A percentile compares a stretch with the other conserved stretches of the same genome.
These are phyloP conservation scores for Nudaria mundana DNA, from an alignment of 2,888 invertebrate genomes.

Conservation along the genomic window DNA sequence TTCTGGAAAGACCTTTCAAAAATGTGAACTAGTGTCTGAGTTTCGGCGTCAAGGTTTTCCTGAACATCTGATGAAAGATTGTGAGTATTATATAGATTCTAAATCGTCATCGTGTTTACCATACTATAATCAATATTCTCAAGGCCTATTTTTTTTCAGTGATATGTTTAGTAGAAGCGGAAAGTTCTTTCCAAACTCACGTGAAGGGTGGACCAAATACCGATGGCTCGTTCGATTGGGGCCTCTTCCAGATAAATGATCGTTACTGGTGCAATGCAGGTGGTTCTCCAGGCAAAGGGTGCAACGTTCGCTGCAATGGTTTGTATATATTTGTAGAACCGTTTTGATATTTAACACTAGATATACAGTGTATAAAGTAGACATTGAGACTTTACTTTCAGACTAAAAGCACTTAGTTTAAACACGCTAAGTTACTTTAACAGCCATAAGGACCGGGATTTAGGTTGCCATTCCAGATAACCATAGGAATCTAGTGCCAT, in stretches of 20 bases:
- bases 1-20: slow-evolving; percentile 34
- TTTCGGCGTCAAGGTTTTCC: slow-evolving; percentile 48
- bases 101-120: no score
- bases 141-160: slow-evolving; percentile 38
- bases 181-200: slow-evolving; percentile 63
- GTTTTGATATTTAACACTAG: no score
- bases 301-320: slow-evolving; percentile 7
- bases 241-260: slow-evolving; percentile 52
- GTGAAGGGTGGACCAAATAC: slow-evolving; percentile 55
- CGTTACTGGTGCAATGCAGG: slow-evolving; percentile 43
- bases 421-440: no score
- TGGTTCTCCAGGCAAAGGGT: slow-evolving; percentile 32
- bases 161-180: slow-evolving; percentile 68
- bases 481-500: no score
- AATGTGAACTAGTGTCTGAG: slow-evolving; percentile 46
- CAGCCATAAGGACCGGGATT: no score
- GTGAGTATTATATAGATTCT: slow-evolving; percentile 10
- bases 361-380: no score
- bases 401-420: no score
- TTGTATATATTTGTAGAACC: not conserved
- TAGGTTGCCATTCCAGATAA: no score
- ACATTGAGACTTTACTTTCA: no score
- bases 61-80: slow-evolving; percentile 33
- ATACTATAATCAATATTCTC: no score
- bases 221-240: slow-evolving; percentile 57